Evolutionary conservation across 2,113 vertebrate species (phyloP).

Genomic region (Saccopteryx bilineata): DNA sequence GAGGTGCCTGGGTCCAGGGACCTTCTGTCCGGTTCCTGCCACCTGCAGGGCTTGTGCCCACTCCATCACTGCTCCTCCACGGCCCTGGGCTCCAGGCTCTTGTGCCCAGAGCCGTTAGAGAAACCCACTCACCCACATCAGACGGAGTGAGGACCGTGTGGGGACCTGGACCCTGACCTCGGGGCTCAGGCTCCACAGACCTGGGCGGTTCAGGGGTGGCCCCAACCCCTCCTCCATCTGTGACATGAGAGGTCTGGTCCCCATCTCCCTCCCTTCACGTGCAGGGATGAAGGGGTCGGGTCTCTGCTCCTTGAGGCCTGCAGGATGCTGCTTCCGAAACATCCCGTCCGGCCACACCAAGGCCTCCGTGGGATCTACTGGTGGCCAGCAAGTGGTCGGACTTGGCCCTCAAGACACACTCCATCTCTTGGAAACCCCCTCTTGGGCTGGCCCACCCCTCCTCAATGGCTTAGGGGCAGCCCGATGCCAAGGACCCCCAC

Average conservation of each 20-base stretch:
- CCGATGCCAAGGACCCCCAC: neutral
- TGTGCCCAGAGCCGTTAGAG: neutral
- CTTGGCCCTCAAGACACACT: too few species aligned
- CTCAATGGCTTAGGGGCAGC: neutral
- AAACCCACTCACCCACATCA: rapidly evolving
- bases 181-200: neutral
- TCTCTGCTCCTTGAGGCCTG: rapidly evolving
- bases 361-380: neutral
- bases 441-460: rapidly evolving
- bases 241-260: too few species aligned
- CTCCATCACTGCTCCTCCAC: neutral
- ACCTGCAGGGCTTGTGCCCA: too few species aligned
- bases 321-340: rapidly evolving
- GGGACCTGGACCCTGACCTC: rapidly evolving
- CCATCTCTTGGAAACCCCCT: neutral
- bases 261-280: neutral
- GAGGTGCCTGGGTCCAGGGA: too few species aligned
- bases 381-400: neutral
- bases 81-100: neutral
- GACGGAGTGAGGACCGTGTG: rapidly evolving
- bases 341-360: rapidly evolving
- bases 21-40: neutral
- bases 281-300: neutral
- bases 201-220: rapidly evolving
- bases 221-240: neutral